These are phyloP conservation scores for Pheucticus melanocephalus DNA, from an alignment of 2,113 vertebrate genomes.

Conservation along the genomic window DNA sequence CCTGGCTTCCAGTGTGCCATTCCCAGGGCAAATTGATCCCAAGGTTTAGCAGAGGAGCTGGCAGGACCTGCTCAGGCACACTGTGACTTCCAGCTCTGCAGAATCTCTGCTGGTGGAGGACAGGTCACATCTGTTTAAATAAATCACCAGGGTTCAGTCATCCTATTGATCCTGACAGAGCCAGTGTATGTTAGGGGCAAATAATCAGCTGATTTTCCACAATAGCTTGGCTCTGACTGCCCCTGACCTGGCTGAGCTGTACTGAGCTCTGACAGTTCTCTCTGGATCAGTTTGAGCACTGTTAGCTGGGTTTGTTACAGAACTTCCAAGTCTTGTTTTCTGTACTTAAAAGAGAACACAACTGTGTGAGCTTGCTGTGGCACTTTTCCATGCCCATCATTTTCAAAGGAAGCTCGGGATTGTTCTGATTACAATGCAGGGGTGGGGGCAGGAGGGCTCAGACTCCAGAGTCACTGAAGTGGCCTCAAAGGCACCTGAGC, in stretches of 20 bases:
- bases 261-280: not conserved
- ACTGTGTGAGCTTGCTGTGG: not conserved
- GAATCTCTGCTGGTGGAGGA: not conserved
- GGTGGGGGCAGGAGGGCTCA: not conserved
- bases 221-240: not conserved
- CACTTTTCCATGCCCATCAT: not conserved
- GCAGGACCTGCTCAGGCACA: not conserved
- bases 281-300: not conserved
- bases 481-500: not conserved
- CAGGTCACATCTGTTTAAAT: not conserved
- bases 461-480: not conserved
- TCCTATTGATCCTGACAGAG: not conserved
- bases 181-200: not conserved
- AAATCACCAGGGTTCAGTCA: not conserved
- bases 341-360: not conserved
- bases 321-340: not conserved
- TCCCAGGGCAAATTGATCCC: not conserved
- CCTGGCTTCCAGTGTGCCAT: not conserved
- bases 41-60: not conserved
- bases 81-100: not conserved
- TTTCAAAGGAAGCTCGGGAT: not conserved
- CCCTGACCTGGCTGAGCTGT: not conserved
- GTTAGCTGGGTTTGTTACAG: not conserved
- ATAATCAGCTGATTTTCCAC: not conserved
- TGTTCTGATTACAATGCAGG: not conserved